Conservation (phyloP, 2,113 vertebrate species). For the Emberiza fucata region DNA sequence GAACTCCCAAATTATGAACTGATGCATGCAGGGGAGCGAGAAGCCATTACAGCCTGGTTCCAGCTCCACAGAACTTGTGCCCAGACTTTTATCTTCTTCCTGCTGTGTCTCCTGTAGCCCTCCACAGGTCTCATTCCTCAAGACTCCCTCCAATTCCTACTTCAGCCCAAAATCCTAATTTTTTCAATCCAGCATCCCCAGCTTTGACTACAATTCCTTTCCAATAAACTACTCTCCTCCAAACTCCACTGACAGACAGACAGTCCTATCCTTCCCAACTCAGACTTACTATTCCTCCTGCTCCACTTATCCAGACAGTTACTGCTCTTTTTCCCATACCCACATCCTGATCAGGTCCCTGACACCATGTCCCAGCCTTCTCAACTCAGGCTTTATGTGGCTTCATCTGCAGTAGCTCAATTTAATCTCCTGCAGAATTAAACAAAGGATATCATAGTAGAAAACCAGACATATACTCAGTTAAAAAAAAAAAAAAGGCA, state of each 20-base stretch:
- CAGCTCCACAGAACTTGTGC: neutral
- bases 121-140: neutral
- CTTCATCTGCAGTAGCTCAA: neutral
- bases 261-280: neutral
- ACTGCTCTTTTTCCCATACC: neutral
- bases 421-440: neutral
- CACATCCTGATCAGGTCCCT: neutral
- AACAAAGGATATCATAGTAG: neutral
- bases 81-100: neutral
- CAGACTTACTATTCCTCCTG: neutral
- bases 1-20: neutral
- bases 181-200: neutral
- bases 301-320: neutral
- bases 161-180: neutral
- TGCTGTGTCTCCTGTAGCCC: neutral
- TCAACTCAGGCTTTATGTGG: neutral
- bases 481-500: neutral
- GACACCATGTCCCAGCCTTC: neutral
- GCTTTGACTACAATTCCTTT: neutral
- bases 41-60: neutral
- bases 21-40: fast-evolving
- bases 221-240: neutral
- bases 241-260: neutral
- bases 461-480: neutral
- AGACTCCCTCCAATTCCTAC: neutral